Evolutionary conservation across 2,888 invertebrate species (phyloP), one percentile per base, ranked within the genome.

Genomic region (Galeruca laticollis): DNA sequence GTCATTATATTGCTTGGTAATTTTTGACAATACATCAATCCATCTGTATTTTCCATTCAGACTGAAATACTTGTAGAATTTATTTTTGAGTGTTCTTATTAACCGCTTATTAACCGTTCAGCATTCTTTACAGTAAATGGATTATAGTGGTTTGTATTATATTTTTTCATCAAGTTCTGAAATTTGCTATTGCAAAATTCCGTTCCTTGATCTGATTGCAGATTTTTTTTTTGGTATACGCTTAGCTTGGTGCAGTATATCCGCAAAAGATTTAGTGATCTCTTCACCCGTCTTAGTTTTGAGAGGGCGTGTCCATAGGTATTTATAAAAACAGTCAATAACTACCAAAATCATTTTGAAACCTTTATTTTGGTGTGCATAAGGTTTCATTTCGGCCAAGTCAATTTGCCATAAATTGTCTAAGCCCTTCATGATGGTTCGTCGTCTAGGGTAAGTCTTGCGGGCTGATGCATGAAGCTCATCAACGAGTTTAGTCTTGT

Each of bases 81-180:
- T 37, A 37, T 37, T 37, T 37, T 37, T 37, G 11, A 37, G 37
- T 37, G 6, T 37, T 37, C 11, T 37, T 70, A 77, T 78, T 52
- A 76, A 76, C 64, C 78, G 68, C 74, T 79, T 78, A 21, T 75
- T 75, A 33, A 79, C 77, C 40, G 77, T 60, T 37, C 37, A 11
- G 78, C 76, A 71, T 79, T 80, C 35, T 65, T 75, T 35, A 68
- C 63, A 57, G 70, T 75, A 59, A 68, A 37, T 37, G 10, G 6
- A 37, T 37, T 37, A 37, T 37, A 37, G 37, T 37, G 37, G 37
- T 37, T 37, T 9, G 73, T 72, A 64, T 66, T 69, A 64, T 76
- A 65, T 51, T 75, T 75, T 57, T 75, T 70, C 74, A 80, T 77
- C 26, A 82, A 37, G 13, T 61, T 33, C 51, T 75, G 54, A n/a